phyloP scores from a whole-genome alignment of 1,140 invertebrate genomes.

The Megalonaias nervosa region DNA sequence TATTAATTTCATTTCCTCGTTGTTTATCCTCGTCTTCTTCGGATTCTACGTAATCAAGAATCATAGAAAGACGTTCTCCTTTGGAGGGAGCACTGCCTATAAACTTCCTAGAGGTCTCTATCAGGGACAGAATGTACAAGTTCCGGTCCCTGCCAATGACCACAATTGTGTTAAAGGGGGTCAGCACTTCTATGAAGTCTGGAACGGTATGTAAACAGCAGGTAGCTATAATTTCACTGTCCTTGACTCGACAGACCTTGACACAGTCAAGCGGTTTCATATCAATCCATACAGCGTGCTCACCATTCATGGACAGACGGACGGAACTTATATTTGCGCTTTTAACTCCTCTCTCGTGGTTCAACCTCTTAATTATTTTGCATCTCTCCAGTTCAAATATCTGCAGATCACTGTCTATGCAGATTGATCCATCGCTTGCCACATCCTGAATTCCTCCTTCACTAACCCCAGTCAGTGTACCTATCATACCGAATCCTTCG shows the following conservation, averaged over 20 bases:
- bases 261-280: conserved; percentile 14
- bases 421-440: conserved; percentile 31
- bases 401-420: conserved; percentile 29
- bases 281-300: conserved; percentile 27
- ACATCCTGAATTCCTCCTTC: conserved; percentile 22
- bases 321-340: conserved; percentile 10
- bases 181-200: conserved; percentile 25
- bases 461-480: conserved; percentile 21
- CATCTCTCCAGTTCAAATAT: conserved; percentile 32
- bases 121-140: too few relatives aligned
- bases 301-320: conserved; percentile 14
- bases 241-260: conserved; percentile 28
- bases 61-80: too few relatives aligned
- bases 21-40: too few relatives aligned
- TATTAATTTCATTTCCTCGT: too few relatives aligned
- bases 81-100: too few relatives aligned
- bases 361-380: conserved; percentile 24
- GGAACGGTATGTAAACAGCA: conserved; percentile 25
- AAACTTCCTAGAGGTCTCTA: too few relatives aligned
- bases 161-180: conserved; percentile 20
- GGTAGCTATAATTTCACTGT: conserved; percentile 9
- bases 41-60: too few relatives aligned
- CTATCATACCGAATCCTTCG: conserved; percentile 27
- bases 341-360: neutral
- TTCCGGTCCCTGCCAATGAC: conserved; percentile 21